Percentiles rank a stretch among this genome's conserved stretches.
These are phyloP conservation scores for Antheraea assamensis DNA, from an alignment of 2,888 invertebrate species.

Conservation along the genomic window DNA sequence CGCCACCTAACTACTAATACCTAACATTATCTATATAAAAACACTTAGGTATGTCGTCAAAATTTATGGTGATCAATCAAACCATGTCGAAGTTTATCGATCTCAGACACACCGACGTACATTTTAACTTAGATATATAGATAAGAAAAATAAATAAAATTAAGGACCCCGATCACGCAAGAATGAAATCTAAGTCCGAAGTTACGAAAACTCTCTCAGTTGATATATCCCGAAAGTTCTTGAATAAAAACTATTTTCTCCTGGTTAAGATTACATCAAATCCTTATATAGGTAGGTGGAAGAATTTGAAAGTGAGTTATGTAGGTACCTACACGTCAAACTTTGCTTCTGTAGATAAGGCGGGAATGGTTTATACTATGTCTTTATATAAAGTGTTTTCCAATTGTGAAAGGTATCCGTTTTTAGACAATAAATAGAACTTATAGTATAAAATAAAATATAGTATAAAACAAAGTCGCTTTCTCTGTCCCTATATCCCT, in stretches of 20 bases:
- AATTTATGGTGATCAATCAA: no score
- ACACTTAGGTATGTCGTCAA: no score
- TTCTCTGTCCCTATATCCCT: no score
- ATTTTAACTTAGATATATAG: no score
- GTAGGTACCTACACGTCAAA: neutral
- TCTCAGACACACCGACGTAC: no score
- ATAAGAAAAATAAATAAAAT: neutral
- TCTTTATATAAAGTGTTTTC: neutral
- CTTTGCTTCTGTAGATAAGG: neutral
- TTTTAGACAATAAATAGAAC: no score
- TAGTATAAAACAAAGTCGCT: no score
- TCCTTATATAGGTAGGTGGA: neutral
- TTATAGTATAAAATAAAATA: no score
- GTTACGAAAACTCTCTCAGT: slow-evolving; percentile 1
- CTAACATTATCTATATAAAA: no score
- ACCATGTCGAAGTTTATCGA: no score
- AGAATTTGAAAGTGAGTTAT: neutral
- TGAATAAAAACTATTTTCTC: slow-evolving; percentile 18
- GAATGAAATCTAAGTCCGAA: slow-evolving; percentile 10
- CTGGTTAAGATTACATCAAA: slow-evolving; percentile 13
- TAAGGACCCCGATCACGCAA: neutral
- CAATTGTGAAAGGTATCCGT: neutral
- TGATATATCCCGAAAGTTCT: slow-evolving; percentile 3
- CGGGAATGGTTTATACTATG: neutral
- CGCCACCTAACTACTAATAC: no score